Conservation (phyloP, 2,113 vertebrate species). For the Aspiorhynchus laticeps region DNA sequence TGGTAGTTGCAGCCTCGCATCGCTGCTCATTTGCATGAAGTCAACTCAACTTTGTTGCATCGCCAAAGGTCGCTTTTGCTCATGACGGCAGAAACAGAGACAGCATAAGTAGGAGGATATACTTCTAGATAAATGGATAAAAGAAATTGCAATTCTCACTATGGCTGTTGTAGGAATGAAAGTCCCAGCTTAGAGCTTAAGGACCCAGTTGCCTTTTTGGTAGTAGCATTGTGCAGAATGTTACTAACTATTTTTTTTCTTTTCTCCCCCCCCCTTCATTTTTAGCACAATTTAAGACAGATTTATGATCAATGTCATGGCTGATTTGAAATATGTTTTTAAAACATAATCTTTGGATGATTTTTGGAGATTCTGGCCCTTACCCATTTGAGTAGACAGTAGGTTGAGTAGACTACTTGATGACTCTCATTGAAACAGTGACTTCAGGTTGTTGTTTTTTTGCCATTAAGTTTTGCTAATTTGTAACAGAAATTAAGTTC, state of each 20-base stretch:
- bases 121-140: not conserved
- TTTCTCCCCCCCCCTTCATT: too few species aligned
- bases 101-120: constrained; percentile 2
- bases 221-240: not conserved
- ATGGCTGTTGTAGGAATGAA: constrained; percentile 6
- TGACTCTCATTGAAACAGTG: not conserved
- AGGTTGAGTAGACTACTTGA: not conserved
- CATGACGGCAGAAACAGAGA: constrained; percentile 4
- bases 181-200: not conserved
- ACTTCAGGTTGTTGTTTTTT: not conserved
- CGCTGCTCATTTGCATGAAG: constrained; percentile 29
- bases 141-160: not conserved
- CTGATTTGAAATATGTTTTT: not conserved
- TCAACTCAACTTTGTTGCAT: constrained; percentile 34
- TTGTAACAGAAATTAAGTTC: not conserved
- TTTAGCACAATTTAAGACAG: not conserved
- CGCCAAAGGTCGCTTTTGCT: constrained; percentile 22
- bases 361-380: not conserved
- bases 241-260: too few species aligned
- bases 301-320: not conserved
- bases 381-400: not conserved
- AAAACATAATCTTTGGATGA: not conserved
- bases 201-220: not conserved
- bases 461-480: not conserved
- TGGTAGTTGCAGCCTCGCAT: not conserved